Conservation (phyloP, 2,888 invertebrate species). For the Herminia tarsipennalis region DNA sequence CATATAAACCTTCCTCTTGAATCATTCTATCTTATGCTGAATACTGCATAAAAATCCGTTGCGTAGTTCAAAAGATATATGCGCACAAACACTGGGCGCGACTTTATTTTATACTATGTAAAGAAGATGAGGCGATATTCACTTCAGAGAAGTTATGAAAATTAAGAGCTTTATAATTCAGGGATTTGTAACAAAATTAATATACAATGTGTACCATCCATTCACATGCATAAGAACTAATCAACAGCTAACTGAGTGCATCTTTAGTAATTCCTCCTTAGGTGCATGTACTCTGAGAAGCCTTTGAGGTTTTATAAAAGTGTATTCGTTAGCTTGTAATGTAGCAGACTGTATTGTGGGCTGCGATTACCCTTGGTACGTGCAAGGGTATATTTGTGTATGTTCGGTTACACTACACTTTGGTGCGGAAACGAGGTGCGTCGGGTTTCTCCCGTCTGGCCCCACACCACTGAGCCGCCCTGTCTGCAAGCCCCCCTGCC, state of each 20-base stretch:
- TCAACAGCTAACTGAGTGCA: background rate
- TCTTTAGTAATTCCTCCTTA: constrained; percentile 7
- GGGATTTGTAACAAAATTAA: no score
- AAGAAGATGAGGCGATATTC: no score
- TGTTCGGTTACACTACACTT: constrained; percentile 58
- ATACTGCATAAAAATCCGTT: no score
- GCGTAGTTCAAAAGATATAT: no score
- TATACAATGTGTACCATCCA: no score
- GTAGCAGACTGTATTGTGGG: constrained; percentile 61
- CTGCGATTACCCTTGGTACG: constrained; percentile 60
- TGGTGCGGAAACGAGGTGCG: constrained; percentile 80
- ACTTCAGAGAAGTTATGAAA: no score
- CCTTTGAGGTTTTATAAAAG: constrained; percentile 22
- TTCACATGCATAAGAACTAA: background rate
- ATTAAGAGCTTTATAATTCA: no score
- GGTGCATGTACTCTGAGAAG: constrained; percentile 9
- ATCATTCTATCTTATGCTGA: no score
- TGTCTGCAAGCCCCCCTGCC: constrained; percentile 67
- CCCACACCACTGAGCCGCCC: constrained; percentile 73
- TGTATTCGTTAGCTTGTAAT: constrained; percentile 23
- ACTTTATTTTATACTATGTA: no score
- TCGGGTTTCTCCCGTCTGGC: constrained; percentile 81
- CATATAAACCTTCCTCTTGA: no score
- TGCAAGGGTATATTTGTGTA: constrained; percentile 54
- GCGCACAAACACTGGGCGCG: no score